Conservation (phyloP, 2,888 invertebrate genomes). For the Oligia fasciuncula region DNA sequence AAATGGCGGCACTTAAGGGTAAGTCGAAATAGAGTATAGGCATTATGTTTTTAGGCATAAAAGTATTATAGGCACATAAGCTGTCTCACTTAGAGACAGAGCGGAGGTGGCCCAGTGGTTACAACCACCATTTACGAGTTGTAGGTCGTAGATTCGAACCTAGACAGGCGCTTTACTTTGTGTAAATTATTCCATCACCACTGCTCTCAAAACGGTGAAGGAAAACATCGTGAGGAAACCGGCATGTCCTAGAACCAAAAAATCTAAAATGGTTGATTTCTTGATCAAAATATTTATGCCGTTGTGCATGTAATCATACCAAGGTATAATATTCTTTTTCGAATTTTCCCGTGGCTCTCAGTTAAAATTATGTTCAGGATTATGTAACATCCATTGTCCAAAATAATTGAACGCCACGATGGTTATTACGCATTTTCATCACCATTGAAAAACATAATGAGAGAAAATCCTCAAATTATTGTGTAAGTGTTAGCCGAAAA, state of each 20-base stretch:
- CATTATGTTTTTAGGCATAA: neutral
- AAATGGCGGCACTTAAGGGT: slow-evolving; percentile 28
- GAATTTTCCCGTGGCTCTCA: neutral
- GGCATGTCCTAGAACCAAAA: too few relatives aligned
- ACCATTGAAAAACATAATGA: slow-evolving; percentile 32
- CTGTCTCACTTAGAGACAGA: neutral
- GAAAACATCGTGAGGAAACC: too few relatives aligned
- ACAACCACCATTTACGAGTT: too few relatives aligned
- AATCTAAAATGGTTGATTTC: too few relatives aligned
- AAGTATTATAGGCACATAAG: neutral
- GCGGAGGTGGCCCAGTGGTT: too few relatives aligned
- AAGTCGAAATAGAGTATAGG: neutral
- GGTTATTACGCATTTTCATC: slow-evolving; percentile 27
- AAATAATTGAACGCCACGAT: slow-evolving; percentile 29
- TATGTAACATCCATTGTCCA: slow-evolving; percentile 4
- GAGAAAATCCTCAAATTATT: slow-evolving; percentile 25
- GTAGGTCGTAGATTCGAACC: too few relatives aligned
- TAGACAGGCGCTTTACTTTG: too few relatives aligned
- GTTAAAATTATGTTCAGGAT: neutral
- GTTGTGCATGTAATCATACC: too few relatives aligned
- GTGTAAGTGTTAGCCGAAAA: slow-evolving; percentile 17
- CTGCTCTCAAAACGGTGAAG: too few relatives aligned
- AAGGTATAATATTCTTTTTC: too few relatives aligned
- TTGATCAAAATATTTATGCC: too few relatives aligned
- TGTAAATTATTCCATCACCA: too few relatives aligned